phyloP scores from a whole-genome alignment of 2,113 vertebrate genomes.

The Cephalopholis sonnerati region DNA sequence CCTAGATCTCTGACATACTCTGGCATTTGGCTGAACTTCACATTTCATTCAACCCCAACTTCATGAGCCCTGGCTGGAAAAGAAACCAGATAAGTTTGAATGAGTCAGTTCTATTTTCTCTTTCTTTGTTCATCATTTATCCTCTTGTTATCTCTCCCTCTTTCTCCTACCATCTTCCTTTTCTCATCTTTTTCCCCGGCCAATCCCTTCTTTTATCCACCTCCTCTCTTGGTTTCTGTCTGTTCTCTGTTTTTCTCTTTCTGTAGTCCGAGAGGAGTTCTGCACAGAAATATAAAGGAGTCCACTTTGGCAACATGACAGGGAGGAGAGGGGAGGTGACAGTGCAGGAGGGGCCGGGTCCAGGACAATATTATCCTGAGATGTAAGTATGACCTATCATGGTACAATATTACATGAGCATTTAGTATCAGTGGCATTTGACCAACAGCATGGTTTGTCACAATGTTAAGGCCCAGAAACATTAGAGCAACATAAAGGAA shows the following conservation, averaged over 20 bases:
- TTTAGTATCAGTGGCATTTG: background rate
- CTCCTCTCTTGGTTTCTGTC: background rate
- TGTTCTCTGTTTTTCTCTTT: slow-evolving; percentile 19
- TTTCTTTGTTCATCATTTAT: slow-evolving; percentile 36
- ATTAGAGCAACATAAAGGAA: no score
- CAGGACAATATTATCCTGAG: slow-evolving; percentile 81
- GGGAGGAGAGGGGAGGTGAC: slow-evolving; percentile 73
- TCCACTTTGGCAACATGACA: slow-evolving; percentile 83
- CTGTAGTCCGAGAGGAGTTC: slow-evolving; percentile 70
- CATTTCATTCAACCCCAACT: slow-evolving; percentile 56
- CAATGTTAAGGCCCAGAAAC: background rate
- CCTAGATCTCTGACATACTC: slow-evolving; percentile 48
- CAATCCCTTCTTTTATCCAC: slow-evolving; percentile 1
- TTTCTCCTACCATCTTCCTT: background rate
- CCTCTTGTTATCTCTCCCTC: slow-evolving; percentile 5
- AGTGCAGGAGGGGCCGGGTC: slow-evolving; percentile 74
- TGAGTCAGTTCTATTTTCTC: slow-evolving; percentile 36
- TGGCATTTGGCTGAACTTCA: slow-evolving; percentile 67
- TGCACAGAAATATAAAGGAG: slow-evolving; percentile 84
- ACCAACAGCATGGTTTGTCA: background rate
- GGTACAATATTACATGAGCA: background rate
- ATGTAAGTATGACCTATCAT: slow-evolving; percentile 65
- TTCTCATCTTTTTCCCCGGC: background rate
- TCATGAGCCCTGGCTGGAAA: slow-evolving; percentile 39
- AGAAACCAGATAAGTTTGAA: slow-evolving; percentile 51